Percentiles rank a stretch among this genome's conserved stretches.
Evolutionary conservation across 2,888 invertebrate genomes (phyloP).

Genomic region (Dromius quadrimaculatus): DNA sequence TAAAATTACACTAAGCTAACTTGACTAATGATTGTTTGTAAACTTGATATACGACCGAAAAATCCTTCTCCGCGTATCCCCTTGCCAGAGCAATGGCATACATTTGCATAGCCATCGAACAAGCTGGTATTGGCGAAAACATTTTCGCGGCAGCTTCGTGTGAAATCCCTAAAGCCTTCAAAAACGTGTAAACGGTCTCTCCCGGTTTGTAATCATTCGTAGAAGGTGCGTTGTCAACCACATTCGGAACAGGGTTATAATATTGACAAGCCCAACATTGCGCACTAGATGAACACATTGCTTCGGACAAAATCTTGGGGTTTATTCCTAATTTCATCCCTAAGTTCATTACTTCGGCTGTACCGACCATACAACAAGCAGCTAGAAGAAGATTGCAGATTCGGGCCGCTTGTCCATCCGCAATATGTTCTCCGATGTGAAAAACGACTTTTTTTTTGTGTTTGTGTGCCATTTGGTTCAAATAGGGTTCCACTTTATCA

Average conservation of each 20-base stretch:
- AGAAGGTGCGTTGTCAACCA: not conserved
- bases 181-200: not conserved
- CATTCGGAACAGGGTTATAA: not conserved
- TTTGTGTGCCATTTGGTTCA: not conserved
- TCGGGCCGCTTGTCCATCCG: not conserved
- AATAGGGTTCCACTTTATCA: not conserved
- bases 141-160: not conserved
- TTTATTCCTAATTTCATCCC: not conserved
- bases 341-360: slow-evolving; percentile 3
- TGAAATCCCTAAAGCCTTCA: not conserved
- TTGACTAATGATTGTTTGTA: not conserved
- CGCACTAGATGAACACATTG: not conserved
- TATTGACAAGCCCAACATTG: not conserved
- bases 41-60: not conserved
- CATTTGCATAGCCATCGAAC: not conserved
- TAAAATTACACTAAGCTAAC: no score
- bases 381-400: not conserved
- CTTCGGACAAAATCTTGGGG: not conserved
- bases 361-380: not conserved
- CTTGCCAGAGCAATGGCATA: not conserved
- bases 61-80: not conserved
- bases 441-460: not conserved
- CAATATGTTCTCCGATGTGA: not conserved
- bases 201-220: not conserved
- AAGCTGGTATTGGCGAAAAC: not conserved